Base-by-base conservation (phyloP, 2,113 vertebrate genomes). In the Candoia aspera region DNA sequence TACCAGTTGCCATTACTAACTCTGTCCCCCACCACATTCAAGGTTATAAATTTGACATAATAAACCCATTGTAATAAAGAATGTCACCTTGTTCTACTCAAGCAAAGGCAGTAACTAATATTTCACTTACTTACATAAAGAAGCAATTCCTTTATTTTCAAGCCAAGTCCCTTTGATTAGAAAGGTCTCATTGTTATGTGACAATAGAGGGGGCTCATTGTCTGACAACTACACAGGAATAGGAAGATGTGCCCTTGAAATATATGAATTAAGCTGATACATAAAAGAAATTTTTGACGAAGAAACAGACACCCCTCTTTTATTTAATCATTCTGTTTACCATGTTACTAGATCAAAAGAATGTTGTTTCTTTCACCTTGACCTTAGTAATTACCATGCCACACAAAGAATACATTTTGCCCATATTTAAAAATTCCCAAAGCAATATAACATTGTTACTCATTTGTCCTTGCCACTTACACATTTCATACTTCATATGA, bases 381-480 rank as follows among this genome's bases (percentile, higher is more conserved):
- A 94, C 91, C 94, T 96, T 88, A 49, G 94, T 62, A 23, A 94
- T 94, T 95, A 93, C 91, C 96, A 91, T 88, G 94, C 85, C 2
- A 85, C 83, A 94, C 79, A 91, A 95, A 42, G 33, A 88, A 59
- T 94, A 94, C 86, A 93, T 94, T 97, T 94, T 96, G 94, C 95
- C 94, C 90, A 84, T 95, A 58, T 95, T 96, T 95, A 94, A 95
- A 92, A 89, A 93, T 86, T 94, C 60, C 93, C 90, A 89, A 95
- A 97, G 93, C 94, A 96, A 94, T 87, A 89, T 89, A 87, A 90
- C 91, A 93, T 96, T 91, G 87, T 95, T 94, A 90, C 86, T 96
- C 95, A 94, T 96, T 97, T 96, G 94, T 96, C 95, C 96, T 97
- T 95, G 94, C 96, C 96, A 97, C 90, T 96, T 96, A 92, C 95